These are phyloP conservation scores for Catharus ustulatus DNA, from an alignment of 2,797 vertebrate genomes.

Conservation along the genomic window DNA sequence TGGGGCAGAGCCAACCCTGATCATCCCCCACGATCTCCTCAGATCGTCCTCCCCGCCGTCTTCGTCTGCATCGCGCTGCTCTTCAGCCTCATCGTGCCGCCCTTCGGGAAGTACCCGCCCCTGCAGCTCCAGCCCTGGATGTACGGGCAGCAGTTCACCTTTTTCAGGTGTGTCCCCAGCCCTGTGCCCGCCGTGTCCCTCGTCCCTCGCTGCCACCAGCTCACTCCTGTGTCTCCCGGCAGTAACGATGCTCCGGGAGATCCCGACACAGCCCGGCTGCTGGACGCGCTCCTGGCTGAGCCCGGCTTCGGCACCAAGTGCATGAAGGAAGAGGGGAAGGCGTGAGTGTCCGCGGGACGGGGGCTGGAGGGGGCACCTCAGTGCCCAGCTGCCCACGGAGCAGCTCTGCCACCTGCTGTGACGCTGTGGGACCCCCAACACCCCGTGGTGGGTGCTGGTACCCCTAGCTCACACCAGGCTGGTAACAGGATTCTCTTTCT, in stretches of 20 bases:
- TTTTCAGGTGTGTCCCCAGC: conserved; percentile 83
- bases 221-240: neutral
- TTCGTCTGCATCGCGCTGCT: conserved; percentile 88
- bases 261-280: conserved; percentile 65
- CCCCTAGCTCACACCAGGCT: neutral
- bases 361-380: neutral
- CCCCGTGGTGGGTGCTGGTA: fast-evolving
- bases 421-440: neutral
- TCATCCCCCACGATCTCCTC: fast-evolving
- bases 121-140: conserved; percentile 86
- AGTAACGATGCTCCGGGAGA: conserved; percentile 84
- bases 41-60: conserved; percentile 89
- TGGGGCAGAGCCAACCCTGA: fast-evolving
- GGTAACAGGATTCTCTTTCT: neutral
- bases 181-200: no score
- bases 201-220: fast-evolving
- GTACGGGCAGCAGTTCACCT: conserved; percentile 88
- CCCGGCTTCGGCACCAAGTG: conserved; percentile 84
- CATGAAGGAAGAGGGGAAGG: conserved; percentile 34
- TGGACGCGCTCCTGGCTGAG: conserved; percentile 79
- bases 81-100: conserved; percentile 88
- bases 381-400: neutral
- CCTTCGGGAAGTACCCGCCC: conserved; percentile 83
- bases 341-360: neutral
- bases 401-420: neutral